Evolutionary conservation across 2,113 vertebrate genomes (phyloP).

Genomic region (Tor tambroides): DNA sequence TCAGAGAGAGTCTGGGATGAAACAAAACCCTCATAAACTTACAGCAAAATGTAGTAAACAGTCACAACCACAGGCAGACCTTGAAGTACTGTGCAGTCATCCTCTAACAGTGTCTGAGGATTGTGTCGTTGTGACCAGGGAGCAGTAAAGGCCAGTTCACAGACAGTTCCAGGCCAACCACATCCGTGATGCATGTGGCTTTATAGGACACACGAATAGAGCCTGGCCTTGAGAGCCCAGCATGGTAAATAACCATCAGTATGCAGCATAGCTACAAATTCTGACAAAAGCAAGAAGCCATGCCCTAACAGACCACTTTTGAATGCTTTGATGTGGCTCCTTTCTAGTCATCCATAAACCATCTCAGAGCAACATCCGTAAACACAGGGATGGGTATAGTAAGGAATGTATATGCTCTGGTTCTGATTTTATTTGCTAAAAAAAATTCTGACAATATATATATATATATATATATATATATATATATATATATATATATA

Average conservation of each 20-base stretch:
- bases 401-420: neutral
- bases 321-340: neutral
- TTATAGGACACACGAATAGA: conserved; percentile 10
- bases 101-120: neutral
- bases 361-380: neutral
- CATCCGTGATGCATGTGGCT: neutral
- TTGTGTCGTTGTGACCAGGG: neutral
- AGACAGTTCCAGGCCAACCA: conserved; percentile 19
- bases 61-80: conserved; percentile 6
- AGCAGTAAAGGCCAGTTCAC: conserved; percentile 13
- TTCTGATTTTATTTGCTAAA: too few species aligned
- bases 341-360: neutral
- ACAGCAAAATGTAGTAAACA: neutral
- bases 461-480: too few species aligned
- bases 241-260: conserved; percentile 6
- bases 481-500: too few species aligned
- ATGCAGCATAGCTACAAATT: neutral
- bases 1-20: neutral
- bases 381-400: neutral
- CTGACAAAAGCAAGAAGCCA: neutral
- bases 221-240: neutral
- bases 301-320: neutral
- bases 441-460: too few species aligned
- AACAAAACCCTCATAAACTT: neutral
- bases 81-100: conserved; percentile 12